A percentile compares a stretch with the other conserved stretches of the same genome.
Evolutionary conservation across 2,797 vertebrate genomes (phyloP).

Genomic region (Gymnocypris eckloni): DNA sequence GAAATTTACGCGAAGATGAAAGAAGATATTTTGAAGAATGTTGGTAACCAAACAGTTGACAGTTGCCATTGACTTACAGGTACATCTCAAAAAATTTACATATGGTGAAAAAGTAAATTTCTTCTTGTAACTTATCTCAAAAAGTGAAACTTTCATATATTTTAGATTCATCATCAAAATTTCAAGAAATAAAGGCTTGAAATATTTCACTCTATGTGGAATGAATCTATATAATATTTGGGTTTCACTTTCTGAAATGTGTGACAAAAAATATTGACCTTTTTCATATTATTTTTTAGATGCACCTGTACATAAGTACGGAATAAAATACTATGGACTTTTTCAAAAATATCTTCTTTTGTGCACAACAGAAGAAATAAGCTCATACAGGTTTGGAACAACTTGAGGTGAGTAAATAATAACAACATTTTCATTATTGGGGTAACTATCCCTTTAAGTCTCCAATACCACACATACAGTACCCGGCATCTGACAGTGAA

Average conservation of each 20-base stretch:
- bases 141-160: no score
- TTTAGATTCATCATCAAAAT: no score
- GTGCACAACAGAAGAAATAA: background rate
- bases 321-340: background rate
- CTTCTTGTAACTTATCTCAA: no score
- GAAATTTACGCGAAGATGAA: background rate
- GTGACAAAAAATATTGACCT: no score
- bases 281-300: no score
- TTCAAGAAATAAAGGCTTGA: no score
- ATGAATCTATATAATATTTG: no score
- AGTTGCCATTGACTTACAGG: background rate
- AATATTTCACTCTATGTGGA: no score
- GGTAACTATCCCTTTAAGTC: background rate
- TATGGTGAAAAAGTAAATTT: no score
- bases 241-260: no score
- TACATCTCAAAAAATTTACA: no score
- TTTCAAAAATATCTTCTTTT: background rate
- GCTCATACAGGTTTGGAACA: background rate
- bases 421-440: background rate
- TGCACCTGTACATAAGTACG: background rate
- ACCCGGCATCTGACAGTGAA: constrained; percentile 48
- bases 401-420: background rate
- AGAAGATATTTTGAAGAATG: background rate
- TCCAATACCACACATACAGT: background rate
- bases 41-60: background rate